Evolutionary conservation across 2,888 invertebrate genomes (phyloP), one percentile per base, ranked within the genome.

Genomic region (Silvanus unidentatus): DNA sequence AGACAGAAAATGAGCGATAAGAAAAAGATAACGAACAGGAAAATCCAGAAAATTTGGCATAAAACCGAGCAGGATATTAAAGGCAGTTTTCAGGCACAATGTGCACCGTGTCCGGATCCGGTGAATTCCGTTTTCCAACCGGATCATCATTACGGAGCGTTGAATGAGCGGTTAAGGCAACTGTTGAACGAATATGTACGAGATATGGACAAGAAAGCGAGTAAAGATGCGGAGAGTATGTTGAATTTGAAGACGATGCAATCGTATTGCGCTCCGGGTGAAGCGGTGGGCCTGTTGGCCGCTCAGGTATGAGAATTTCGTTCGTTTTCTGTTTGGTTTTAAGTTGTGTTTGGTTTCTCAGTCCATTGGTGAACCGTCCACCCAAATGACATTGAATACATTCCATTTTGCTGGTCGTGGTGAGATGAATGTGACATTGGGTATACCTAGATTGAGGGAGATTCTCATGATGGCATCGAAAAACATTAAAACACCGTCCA

Each of bases 341-440:
- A 32, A 32, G n/a, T 32, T 9, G n/a, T 8, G 3, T n/a, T 32
- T 37, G 13, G 4, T 37, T 37, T 37, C 13, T 12, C 49, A 70
- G 76, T 96, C 96, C 0, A 88, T 99, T 49, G 99, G 99, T 45
- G 99, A 99, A 72, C 99, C 99, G 0, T 98, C 98, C 1, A 99
- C 99, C 47, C 99, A 99, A 78, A 99, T 99, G 99, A 99, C 99
- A 62, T 74, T 99, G 68, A 99, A 99, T 72, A 99, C 99, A 32
- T 99, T 99, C 73, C 99, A 99, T 69, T 99, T 99, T 71, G 99
- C 99, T 60, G 99, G 99, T 66, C 85, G 97, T 73, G 97, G 98
- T 77, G 99, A 99, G 74, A 99, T 99, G 97, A 99, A 99, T 76
- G 98, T 99, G 0, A 99, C 99, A 0, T 78, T 99, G n/a, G 99